Evolutionary conservation across 1,140 invertebrate species (phyloP), one percentile per base, ranked within the genome.

Genomic region (Uloborus diversus): DNA sequence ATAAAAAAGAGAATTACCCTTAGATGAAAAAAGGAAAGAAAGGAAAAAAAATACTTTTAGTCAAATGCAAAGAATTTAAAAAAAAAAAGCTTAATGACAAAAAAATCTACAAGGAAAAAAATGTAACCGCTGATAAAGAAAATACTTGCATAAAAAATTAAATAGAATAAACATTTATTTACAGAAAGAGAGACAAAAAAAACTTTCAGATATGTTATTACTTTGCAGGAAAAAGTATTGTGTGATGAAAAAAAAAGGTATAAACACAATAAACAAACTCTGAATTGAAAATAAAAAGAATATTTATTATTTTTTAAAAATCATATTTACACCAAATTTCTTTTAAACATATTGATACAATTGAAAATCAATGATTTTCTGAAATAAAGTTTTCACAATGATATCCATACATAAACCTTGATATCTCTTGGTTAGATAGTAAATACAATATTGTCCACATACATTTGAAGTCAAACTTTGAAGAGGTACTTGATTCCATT

Each of bases 291-390:
- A 42, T 42, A 42, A n/a, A n/a, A n/a, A n/a, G n/a, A n/a, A n/a
- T n/a, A n/a, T n/a, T n/a, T n/a, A 20, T 53, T 53, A 53, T 53
- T 53, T 61, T 61, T 20, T 32, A 32, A 61, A 61, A 61, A 61
- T 32, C 57, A 61, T 32, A 1, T 32, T 28, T 7, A 61, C 25
- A 32, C 1, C 30, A 61, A 14, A 61, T 27, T 1, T 61, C n/a
- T 61, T 61, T 27, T 28, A 4, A 28, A 61, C 11, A 61, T 28
- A 35, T 5, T 61, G 1, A 61, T 30, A 61, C 57, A 61, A 9
- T 28, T 28, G 30, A 61, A 32, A 61, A 61, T 61, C 57, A 14
- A 9, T 30, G 11, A 1, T 56, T 20, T 28, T 30, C 13, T 30
- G 27, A 13, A 11, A 11, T 47, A 61, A 32, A 25, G 7, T 14